Evolutionary conservation across 2,797 vertebrate species (phyloP).

Genomic region (Nannoperca australis): DNA sequence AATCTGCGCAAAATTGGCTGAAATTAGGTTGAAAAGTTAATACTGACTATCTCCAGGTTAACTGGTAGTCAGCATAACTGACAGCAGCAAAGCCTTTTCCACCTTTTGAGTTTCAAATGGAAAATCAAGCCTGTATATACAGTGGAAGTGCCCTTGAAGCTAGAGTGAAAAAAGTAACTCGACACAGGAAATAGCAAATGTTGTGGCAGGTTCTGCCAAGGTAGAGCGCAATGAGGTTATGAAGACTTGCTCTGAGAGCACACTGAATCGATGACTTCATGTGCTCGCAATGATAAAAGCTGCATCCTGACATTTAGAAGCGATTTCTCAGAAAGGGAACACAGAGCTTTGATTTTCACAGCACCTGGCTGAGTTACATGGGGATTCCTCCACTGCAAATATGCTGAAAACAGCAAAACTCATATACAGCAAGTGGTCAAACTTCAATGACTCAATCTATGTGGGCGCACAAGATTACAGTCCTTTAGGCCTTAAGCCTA

Average conservation of each 20-base stretch:
- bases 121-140: slow-evolving; percentile 27
- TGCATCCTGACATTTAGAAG: slow-evolving; percentile 59
- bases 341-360: slow-evolving; percentile 47
- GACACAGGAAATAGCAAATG: slow-evolving; percentile 37
- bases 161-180: slow-evolving; percentile 32
- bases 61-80: slow-evolving; percentile 23
- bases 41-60: slow-evolving; percentile 29
- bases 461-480: slow-evolving; percentile 75
- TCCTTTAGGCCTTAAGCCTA: slow-evolving; percentile 42
- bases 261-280: slow-evolving; percentile 46
- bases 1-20: slow-evolving; percentile 55
- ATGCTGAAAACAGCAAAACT: slow-evolving; percentile 56
- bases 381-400: slow-evolving; percentile 38
- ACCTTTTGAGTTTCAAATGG: slow-evolving; percentile 56
- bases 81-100: slow-evolving; percentile 41
- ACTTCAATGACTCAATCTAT: slow-evolving; percentile 72
- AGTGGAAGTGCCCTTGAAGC: slow-evolving; percentile 20
- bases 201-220: slow-evolving; percentile 35
- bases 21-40: slow-evolving; percentile 54
- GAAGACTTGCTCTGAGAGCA: slow-evolving; percentile 30
- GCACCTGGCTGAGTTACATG: slow-evolving; percentile 55
- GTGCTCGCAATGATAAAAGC: slow-evolving; percentile 56
- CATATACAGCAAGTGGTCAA: slow-evolving; percentile 56
- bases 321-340: slow-evolving; percentile 19
- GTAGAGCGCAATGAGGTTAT: slow-evolving; percentile 10